phyloP scores from a whole-genome alignment of 2,888 invertebrate species.

The Ypsolopha sequella region DNA sequence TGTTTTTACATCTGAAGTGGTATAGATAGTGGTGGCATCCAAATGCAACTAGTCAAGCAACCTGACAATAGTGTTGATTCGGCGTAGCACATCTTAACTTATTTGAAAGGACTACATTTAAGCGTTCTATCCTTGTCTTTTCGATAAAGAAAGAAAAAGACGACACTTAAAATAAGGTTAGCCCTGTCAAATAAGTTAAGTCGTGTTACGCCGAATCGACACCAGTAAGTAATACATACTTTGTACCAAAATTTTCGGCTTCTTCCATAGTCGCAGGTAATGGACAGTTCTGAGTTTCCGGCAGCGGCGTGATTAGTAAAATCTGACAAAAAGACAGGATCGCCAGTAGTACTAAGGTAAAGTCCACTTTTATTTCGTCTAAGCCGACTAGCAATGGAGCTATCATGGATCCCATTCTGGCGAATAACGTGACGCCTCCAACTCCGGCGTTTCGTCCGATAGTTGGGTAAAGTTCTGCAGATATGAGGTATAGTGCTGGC shows the following conservation, averaged over 20 bases:
- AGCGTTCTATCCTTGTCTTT: too few species aligned
- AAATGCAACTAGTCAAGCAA: too few species aligned
- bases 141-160: too few species aligned
- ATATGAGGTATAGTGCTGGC: constrained; percentile 76
- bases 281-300: constrained; percentile 52
- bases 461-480: constrained; percentile 85
- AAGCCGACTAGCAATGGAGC: constrained; percentile 46
- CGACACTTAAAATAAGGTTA: too few species aligned
- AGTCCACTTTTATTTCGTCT: constrained; percentile 26
- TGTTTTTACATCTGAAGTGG: too few species aligned
- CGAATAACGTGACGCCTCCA: constrained; percentile 80
- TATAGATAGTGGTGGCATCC: too few species aligned
- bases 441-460: constrained; percentile 81
- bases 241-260: constrained; percentile 32
- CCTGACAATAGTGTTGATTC: too few species aligned
- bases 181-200: too few species aligned
- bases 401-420: constrained; percentile 82
- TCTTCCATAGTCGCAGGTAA: constrained; percentile 68
- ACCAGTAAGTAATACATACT: constrained; percentile 9
- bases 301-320: constrained; percentile 41
- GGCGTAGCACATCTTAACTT: too few species aligned
- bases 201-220: too few species aligned
- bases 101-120: too few species aligned
- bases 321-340: constrained; percentile 37
- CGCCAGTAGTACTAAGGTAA: constrained; percentile 40